Evolutionary conservation across 1,140 invertebrate species (phyloP).

Genomic region (Drosophila sulfurigaster): DNA sequence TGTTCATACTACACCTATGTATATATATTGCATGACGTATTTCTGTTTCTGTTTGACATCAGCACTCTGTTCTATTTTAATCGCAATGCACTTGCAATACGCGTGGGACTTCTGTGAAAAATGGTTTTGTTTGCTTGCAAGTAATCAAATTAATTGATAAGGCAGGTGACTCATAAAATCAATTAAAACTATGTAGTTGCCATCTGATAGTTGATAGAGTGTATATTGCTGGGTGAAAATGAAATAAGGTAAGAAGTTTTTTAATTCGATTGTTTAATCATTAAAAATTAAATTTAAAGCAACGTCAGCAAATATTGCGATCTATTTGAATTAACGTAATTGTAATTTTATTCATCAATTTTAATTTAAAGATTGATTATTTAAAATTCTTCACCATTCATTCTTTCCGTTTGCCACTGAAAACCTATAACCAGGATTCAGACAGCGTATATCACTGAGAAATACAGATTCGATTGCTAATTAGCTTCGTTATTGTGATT

Average conservation of each 20-base stretch:
- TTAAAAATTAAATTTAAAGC: no score
- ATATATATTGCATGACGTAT: constrained; percentile 32
- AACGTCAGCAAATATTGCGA: no score
- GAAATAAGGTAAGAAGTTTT: not conserved
- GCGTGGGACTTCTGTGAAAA: not conserved
- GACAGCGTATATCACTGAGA: not conserved
- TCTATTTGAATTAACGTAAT: no score
- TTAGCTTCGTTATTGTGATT: constrained; percentile 56
- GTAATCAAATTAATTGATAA: constrained; percentile 32
- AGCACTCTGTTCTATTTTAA: constrained; percentile 24
- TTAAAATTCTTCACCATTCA: not conserved
- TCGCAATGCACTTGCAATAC: constrained; percentile 7
- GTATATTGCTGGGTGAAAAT: not conserved
- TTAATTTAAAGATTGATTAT: no score
- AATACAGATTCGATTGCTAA: constrained; percentile 37
- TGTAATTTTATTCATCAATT: no score
- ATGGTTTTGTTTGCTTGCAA: not conserved
- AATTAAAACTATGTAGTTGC: not conserved
- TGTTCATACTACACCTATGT: not conserved
- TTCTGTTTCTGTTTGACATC: constrained; percentile 23
- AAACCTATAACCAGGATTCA: not conserved
- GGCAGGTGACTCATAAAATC: not conserved
- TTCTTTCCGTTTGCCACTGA: not conserved
- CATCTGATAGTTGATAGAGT: not conserved
- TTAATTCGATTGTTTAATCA: no score